phyloP scores from a whole-genome alignment of 2,797 vertebrate genomes.

The Gila robusta region DNA sequence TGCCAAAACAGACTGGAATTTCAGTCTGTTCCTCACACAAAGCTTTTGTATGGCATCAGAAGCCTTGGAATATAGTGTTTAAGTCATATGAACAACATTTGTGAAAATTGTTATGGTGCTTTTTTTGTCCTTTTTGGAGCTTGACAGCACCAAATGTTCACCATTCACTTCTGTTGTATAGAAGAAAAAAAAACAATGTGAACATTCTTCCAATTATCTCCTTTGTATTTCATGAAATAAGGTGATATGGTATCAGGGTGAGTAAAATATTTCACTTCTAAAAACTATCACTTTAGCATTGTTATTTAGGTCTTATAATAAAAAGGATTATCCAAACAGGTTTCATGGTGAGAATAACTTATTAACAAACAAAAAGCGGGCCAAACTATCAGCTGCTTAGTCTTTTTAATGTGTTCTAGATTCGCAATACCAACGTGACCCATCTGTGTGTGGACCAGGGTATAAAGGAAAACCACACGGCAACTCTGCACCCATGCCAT shows the following conservation, averaged over 20 bases:
- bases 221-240: neutral
- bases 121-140: neutral
- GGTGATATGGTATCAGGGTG: neutral
- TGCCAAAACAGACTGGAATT: neutral
- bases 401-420: constrained; percentile 74
- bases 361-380: constrained; percentile 6
- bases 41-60: neutral
- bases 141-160: neutral
- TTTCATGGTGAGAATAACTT: neutral
- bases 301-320: neutral
- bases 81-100: neutral
- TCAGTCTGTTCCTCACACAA: neutral
- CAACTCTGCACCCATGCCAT: constrained; percentile 93
- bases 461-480: constrained; percentile 92
- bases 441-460: constrained; percentile 97
- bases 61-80: neutral
- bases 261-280: neutral
- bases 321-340: neutral
- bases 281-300: neutral
- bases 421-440: constrained; percentile 91
- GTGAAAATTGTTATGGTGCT: neutral
- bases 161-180: neutral
- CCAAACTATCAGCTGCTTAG: neutral
- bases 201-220: neutral
- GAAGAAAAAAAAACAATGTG: neutral